Evolutionary conservation across 2,888 invertebrate species (phyloP), one percentile per base, ranked within the genome.

Genomic region (Hofmannophila pseudospretella): DNA sequence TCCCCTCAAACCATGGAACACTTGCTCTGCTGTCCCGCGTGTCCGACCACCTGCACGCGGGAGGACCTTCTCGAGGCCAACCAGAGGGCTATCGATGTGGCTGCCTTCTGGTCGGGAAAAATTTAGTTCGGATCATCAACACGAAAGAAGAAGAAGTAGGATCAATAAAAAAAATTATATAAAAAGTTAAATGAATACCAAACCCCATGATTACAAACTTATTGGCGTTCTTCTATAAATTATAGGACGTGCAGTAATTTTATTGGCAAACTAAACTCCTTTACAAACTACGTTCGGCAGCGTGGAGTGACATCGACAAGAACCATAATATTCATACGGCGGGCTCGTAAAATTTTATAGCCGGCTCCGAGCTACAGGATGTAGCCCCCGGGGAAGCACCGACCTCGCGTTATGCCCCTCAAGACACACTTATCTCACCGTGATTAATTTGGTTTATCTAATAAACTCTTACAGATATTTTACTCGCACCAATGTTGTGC

Each of bases 281-380:
- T 66, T 63, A 66, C 67, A 65, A 73, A 74, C 74, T 71, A 62
- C 62, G 63, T 60, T 59, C 68, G 59, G 62, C 58, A 61, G 60
- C 61, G 67, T 65, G 65, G 68, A 69, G 71, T 69, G 73, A 70
- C 75, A 72, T 69, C 70, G 70, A 79, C 73, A 70, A 73, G 68
- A 66, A 59, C 67, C 71, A 65, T 77, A 79, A 75, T 67, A 70
- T 63, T 79, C 74, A 72, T 77, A 79, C 71, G 66, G 70, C 54
- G 68, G 55, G 71, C 58, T 78, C 81, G 67, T 84, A 82, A 84
- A 84, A 78, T 80, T 77, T 84, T 82, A 81, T 78, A 69, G 75
- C 59, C 55, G 52, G 60, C 68, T 71, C 56, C 51, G 51, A 59
- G 59, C 62, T 59, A 59, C 68, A 68, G 70, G 69, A 70, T 71